A percentile compares a stretch with the other conserved stretches of the same genome.
Conservation (phyloP, 2,888 invertebrate genomes). For the Athalia cordata region DNA sequence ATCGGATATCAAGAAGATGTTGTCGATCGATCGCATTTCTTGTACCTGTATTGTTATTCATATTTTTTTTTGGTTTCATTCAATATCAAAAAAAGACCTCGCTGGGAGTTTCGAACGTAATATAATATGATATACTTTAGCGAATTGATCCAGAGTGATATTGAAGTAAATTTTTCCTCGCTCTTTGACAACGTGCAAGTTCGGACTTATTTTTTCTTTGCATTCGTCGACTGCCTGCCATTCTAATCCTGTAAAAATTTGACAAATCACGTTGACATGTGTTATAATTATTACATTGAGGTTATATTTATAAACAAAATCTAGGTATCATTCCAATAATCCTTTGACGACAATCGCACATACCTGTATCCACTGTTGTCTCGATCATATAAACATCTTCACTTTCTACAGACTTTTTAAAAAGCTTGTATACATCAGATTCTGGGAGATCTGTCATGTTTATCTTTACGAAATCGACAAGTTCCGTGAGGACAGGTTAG, state of each 20-base stretch:
- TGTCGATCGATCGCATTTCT: slow-evolving; percentile 64
- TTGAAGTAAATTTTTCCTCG: slow-evolving; percentile 64
- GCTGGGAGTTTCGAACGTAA: background rate
- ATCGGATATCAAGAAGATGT: slow-evolving; percentile 60
- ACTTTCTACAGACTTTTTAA: slow-evolving; percentile 51
- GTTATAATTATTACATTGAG: background rate
- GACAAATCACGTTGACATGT: no score
- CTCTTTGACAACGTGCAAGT: slow-evolving; percentile 56
- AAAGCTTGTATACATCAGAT: slow-evolving; percentile 54
- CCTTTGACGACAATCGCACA: background rate
- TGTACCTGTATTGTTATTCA: slow-evolving; percentile 53
- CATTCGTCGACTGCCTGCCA: slow-evolving; percentile 66
- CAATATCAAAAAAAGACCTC: background rate
- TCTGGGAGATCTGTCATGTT: slow-evolving; percentile 14
- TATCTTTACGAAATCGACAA: background rate
- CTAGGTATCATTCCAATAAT: background rate
- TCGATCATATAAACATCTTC: slow-evolving; percentile 56
- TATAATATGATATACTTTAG: slow-evolving; percentile 53
- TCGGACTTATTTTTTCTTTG: slow-evolving; percentile 56
- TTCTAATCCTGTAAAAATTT: slow-evolving; percentile 59
- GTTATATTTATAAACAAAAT: background rate
- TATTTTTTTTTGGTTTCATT: background rate
- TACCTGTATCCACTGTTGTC: slow-evolving; percentile 63
- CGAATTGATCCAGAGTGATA: slow-evolving; percentile 54
- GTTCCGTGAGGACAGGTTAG: background rate